Conservation (phyloP, 2,113 vertebrate genomes). For the Corythornis vintsioides region DNA sequence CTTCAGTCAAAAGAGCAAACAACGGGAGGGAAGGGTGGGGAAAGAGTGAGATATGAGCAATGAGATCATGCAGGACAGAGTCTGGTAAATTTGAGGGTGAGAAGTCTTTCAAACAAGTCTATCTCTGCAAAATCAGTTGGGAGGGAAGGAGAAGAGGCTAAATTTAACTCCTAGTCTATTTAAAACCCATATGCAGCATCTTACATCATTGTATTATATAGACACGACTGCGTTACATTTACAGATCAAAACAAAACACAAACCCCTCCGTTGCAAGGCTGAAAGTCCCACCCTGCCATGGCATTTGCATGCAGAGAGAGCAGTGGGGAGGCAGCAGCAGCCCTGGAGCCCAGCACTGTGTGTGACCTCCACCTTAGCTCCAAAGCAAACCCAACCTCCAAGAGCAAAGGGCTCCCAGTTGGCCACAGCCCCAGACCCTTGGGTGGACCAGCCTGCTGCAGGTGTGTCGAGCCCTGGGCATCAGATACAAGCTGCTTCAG, state of each 20-base stretch:
- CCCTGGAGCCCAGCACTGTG: not conserved
- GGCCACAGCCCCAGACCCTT: accelerated
- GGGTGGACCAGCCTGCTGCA: not conserved
- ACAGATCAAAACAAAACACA: slow-evolving; percentile 30
- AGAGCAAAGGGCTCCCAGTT: not conserved
- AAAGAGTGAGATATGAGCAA: slow-evolving; percentile 22
- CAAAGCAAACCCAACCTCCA: not conserved
- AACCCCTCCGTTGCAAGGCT: not conserved
- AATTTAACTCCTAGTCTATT: slow-evolving; percentile 62
- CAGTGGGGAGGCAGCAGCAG: not conserved
- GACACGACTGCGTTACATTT: slow-evolving; percentile 62
- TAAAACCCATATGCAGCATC: slow-evolving; percentile 17
- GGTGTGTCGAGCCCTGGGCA: accelerated
- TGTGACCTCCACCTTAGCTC: not conserved
- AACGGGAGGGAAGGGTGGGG: slow-evolving; percentile 63
- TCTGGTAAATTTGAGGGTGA: slow-evolving; percentile 43
- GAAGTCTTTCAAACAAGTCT: slow-evolving; percentile 58
- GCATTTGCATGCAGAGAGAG: not conserved
- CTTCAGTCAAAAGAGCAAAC: slow-evolving; percentile 51
- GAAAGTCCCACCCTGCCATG: not conserved
- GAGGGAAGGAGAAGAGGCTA: not conserved
- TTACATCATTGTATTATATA: not conserved
- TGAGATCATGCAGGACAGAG: slow-evolving; percentile 44
- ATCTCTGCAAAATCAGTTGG: slow-evolving; percentile 50
- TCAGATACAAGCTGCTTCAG: not conserved